Evolutionary conservation across 1,140 invertebrate species (phyloP).

Genomic region (Rhagoletis zephyria): DNA sequence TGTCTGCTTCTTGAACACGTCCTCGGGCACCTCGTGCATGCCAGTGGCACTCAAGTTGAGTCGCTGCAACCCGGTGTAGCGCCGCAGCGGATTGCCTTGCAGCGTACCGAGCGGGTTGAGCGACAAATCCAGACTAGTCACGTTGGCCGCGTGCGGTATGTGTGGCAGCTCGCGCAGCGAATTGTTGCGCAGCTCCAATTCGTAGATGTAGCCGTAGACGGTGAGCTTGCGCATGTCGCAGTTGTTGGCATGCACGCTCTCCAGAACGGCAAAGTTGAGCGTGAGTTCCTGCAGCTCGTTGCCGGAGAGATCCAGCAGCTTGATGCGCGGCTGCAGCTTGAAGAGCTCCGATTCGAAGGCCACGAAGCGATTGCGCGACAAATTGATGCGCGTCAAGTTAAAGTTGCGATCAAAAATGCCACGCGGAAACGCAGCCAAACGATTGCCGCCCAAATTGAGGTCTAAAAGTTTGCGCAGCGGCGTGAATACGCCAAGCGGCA

Average conservation of each 20-base stretch:
- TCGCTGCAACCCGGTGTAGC: slow-evolving; percentile 63
- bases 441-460: slow-evolving; percentile 67
- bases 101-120: slow-evolving; percentile 68
- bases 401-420: slow-evolving; percentile 68
- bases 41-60: slow-evolving; percentile 66
- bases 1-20: slow-evolving; percentile 67
- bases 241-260: slow-evolving; percentile 61
- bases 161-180: slow-evolving; percentile 68
- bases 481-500: slow-evolving; percentile 62
- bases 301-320: slow-evolving; percentile 65
- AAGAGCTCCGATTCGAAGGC: slow-evolving; percentile 68
- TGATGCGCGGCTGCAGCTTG: slow-evolving; percentile 62
- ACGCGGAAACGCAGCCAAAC: slow-evolving; percentile 61
- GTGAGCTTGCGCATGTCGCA: slow-evolving; percentile 67
- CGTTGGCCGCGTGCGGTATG: slow-evolving; percentile 65
- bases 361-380: slow-evolving; percentile 64
- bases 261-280: slow-evolving; percentile 64
- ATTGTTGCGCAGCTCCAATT: slow-evolving; percentile 70
- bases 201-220: slow-evolving; percentile 62
- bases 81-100: slow-evolving; percentile 65
- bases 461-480: slow-evolving; percentile 66
- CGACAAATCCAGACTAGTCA: slow-evolving; percentile 66
- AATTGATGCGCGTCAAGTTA: slow-evolving; percentile 65
- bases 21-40: slow-evolving; percentile 66
- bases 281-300: slow-evolving; percentile 68